Conservation (phyloP, 2,797 vertebrate species). For the Anas flavirostris region DNA sequence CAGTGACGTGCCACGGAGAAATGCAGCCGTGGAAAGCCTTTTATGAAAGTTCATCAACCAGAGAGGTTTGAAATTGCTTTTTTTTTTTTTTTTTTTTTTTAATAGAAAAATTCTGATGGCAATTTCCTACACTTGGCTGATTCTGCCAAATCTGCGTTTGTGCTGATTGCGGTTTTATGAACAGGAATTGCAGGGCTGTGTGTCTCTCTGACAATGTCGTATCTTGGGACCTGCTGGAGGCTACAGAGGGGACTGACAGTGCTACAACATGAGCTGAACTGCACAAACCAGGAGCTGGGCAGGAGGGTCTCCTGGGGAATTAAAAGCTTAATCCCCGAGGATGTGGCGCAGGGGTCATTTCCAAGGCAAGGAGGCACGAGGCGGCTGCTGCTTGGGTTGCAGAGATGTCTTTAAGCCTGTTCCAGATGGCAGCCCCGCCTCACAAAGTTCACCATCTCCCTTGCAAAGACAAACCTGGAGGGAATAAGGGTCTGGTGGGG, state of each 20-base stretch:
- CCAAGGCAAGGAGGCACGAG: neutral
- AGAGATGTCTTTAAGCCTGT: neutral
- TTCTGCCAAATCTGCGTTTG: neutral
- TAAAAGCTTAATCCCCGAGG: neutral
- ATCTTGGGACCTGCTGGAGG: neutral
- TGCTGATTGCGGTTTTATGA: conserved; percentile 18
- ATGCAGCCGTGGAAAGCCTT: conserved; percentile 1
- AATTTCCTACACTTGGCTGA: conserved; percentile 35
- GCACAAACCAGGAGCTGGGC: no score
- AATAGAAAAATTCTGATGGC: neutral
- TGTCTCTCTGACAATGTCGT: neutral
- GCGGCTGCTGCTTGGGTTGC: neutral
- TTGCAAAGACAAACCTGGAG: neutral
- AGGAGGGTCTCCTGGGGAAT: neutral
- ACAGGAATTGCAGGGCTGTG: neutral
- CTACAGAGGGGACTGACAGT: rapidly evolving
- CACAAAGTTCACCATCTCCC: neutral
- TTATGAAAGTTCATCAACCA: neutral
- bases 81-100: neutral
- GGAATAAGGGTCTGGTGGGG: neutral
- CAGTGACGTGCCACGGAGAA: conserved; percentile 33
- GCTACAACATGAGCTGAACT: neutral
- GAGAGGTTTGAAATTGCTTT: conserved; percentile 18
- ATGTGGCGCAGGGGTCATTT: neutral
- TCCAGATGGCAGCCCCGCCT: neutral